phyloP scores from a whole-genome alignment of 2,888 invertebrate species.

The Mellilla xanthometata region DNA sequence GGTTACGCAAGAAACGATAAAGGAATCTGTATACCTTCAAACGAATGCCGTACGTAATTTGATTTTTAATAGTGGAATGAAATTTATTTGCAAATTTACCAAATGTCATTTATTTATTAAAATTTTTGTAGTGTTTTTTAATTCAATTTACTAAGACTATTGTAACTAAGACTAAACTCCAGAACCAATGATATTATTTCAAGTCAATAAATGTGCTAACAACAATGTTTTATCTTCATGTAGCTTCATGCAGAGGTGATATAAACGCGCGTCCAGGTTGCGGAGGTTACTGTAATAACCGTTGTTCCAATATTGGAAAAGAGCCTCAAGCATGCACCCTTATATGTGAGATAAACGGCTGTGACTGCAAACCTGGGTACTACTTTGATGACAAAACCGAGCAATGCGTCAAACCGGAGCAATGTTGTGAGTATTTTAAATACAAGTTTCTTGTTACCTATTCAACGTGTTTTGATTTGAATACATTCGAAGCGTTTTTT shows the following conservation, averaged over 20 bases:
- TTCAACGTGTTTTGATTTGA: too few relatives aligned
- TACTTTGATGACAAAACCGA: slow-evolving; percentile 21
- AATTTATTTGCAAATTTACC: too few relatives aligned
- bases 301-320: slow-evolving; percentile 22
- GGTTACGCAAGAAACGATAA: slow-evolving; percentile 31
- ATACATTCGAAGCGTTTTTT: too few relatives aligned
- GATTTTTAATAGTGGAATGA: too few relatives aligned
- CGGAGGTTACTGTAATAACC: slow-evolving; percentile 29
- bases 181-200: too few relatives aligned
- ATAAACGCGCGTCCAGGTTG: slow-evolving; percentile 30
- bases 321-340: slow-evolving; percentile 19
- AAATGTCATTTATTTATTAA: too few relatives aligned
- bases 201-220: background rate
- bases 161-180: too few relatives aligned
- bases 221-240: background rate
- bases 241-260: slow-evolving; percentile 31
- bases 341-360: slow-evolving; percentile 29
- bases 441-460: too few relatives aligned
- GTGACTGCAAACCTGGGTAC: slow-evolving; percentile 33
- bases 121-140: too few relatives aligned
- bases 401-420: slow-evolving; percentile 33
- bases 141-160: background rate
- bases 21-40: slow-evolving; percentile 37
- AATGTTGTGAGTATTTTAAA: slow-evolving; percentile 35
- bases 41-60: slow-evolving; percentile 37